Conservation (phyloP, 2,113 vertebrate genomes). For the Anser brachyrhynchus region DNA sequence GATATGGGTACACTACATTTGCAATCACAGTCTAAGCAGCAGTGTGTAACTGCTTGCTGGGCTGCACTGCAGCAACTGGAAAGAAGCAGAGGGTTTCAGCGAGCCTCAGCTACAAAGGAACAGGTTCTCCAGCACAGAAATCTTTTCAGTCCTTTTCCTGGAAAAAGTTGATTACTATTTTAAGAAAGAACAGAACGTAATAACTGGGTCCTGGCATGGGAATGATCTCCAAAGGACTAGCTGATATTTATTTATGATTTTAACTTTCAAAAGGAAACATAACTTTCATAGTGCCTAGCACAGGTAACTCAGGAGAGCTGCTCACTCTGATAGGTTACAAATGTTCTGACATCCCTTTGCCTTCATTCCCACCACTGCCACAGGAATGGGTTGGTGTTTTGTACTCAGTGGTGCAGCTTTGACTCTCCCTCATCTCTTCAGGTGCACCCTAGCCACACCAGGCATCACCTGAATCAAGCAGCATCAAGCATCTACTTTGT, state of each 20-base stretch:
- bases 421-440: not conserved
- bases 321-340: not conserved
- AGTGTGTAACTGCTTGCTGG: not conserved
- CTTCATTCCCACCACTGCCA: not conserved
- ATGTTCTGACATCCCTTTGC: not conserved
- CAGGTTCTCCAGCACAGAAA: not conserved
- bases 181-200: not conserved
- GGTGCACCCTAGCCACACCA: not conserved
- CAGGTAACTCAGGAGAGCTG: not conserved
- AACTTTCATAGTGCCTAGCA: not conserved
- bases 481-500: not conserved
- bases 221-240: not conserved
- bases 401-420: not conserved
- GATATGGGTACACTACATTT: not conserved
- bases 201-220: not conserved
- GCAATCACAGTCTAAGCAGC: not conserved
- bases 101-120: not conserved
- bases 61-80: not conserved
- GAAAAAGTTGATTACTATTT: not conserved
- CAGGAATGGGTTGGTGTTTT: not conserved
- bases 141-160: not conserved
- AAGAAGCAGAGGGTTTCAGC: accelerated
- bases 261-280: not conserved
- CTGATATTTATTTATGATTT: not conserved
- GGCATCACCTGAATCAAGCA: not conserved